Evolutionary conservation across 2,797 vertebrate species (phyloP), one percentile per base, ranked within the genome.

Genomic region (Morus bassanus): DNA sequence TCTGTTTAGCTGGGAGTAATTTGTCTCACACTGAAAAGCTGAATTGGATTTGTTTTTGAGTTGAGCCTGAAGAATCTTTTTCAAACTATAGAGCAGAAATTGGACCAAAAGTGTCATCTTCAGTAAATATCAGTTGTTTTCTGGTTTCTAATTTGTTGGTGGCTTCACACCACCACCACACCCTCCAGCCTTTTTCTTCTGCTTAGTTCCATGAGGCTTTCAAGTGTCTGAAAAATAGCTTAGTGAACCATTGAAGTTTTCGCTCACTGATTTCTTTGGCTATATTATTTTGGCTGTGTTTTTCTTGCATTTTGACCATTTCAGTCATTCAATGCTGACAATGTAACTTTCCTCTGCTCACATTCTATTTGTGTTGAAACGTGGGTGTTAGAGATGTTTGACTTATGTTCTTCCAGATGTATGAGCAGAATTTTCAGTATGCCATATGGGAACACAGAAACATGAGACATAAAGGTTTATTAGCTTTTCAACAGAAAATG

Each of bases 401-500:
- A 67, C 72, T 93, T 87, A 33, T 2, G 16, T 80, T 93, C 57
- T 81, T 91, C 79, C 92, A 91, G 89, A 68, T 84, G 73, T n/a
- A 77, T 6, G 31, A 74, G 48, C 50, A 88, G 78, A 67, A 80
- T 78, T 95, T 93, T 78, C 69, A 54, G 37, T 41, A 27, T 65
- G 53, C 89, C 43, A 37, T 91, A 67, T 70, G 85, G 88, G 61
- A 87, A 41, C 63, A 73, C 14, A 85, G 84, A 82, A 79, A 82
- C 37, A 54, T 0, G 17, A 86, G 31, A 50, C 59, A 48, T 13
- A 50, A 92, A 73, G 30, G 46, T 61, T 95, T 80, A 85, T 88
- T 88, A 92, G 72, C 59, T 63, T 95, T 95, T 85, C 75, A 76
- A 31, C 25, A 51, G 53, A 75, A 87, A 88, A 89, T 56, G n/a